Percentiles rank a stretch among this genome's conserved stretches.
Evolutionary conservation across 1,140 invertebrate species (phyloP).

Genomic region (Brachionus koreanus): DNA sequence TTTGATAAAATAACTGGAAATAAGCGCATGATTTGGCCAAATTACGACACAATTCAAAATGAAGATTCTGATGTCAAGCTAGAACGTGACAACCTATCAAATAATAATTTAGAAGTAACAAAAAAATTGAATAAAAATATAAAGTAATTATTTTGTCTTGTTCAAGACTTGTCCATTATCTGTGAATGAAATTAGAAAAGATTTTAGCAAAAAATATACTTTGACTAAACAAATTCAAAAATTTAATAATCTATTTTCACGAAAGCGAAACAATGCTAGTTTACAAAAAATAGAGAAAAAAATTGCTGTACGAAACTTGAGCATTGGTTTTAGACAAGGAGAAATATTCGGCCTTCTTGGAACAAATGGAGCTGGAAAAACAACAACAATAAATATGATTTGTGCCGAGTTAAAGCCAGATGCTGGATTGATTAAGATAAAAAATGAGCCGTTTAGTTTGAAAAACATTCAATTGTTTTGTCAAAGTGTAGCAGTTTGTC

Average conservation of each 20-base stretch:
- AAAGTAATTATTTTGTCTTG: too few species aligned
- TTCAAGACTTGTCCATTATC: too few species aligned
- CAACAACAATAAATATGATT: slow-evolving; percentile 44
- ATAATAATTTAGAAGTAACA: too few species aligned
- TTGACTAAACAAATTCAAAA: too few species aligned
- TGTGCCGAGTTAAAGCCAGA: slow-evolving; percentile 70
- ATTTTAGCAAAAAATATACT: too few species aligned
- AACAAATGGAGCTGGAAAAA: slow-evolving; percentile 44
- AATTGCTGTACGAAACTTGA: slow-evolving; percentile 67
- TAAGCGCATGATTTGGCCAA: not conserved
- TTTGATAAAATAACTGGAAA: not conserved
- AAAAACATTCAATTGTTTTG: not conserved
- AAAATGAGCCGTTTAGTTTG: slow-evolving; percentile 7
- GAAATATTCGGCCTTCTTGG: slow-evolving; percentile 45
- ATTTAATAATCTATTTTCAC: too few species aligned
- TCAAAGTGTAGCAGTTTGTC: slow-evolving; percentile 61
- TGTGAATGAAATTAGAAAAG: too few species aligned
- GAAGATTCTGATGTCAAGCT: not conserved
- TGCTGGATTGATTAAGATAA: slow-evolving; percentile 63
- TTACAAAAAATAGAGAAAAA: not conserved
- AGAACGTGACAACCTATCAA: not conserved
- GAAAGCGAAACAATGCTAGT: too few species aligned
- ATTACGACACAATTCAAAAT: not conserved
- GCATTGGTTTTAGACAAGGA: slow-evolving; percentile 68
- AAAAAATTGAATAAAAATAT: too few species aligned